Evolutionary conservation across 2,888 invertebrate genomes (phyloP).

Genomic region (Drosophila merina): DNA sequence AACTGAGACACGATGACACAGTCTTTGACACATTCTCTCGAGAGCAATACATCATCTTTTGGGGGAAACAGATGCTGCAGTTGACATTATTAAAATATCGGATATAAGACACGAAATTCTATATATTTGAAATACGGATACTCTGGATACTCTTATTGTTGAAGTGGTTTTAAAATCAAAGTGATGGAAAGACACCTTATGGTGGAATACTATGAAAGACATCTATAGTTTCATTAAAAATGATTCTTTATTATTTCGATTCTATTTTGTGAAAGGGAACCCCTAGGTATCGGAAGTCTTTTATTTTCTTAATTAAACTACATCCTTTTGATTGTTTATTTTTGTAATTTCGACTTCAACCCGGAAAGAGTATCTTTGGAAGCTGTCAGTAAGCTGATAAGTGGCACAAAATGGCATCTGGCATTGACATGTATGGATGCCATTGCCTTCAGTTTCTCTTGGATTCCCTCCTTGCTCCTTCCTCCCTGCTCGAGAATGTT

Average conservation of each 20-base stretch:
- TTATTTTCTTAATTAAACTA: background rate
- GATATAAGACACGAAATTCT: background rate
- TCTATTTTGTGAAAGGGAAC: too few species aligned
- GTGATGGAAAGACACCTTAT: too few species aligned
- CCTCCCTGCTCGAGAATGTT: slow-evolving; percentile 6
- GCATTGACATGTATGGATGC: slow-evolving; percentile 52
- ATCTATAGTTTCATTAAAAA: too few species aligned
- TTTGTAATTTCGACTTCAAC: background rate
- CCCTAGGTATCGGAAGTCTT: too few species aligned
- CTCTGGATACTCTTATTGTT: background rate
- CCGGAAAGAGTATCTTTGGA: slow-evolving; percentile 27
- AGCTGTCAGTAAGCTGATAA: slow-evolving; percentile 47
- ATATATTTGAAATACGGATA: background rate
- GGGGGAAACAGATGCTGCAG: slow-evolving; percentile 38
- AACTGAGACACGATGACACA: slow-evolving; percentile 30
- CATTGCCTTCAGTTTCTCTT: slow-evolving; percentile 11
- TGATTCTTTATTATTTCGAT: too few species aligned
- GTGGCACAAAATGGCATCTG: slow-evolving; percentile 51
- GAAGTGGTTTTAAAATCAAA: background rate
- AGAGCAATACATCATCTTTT: slow-evolving; percentile 29
- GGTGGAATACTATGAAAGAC: too few species aligned
- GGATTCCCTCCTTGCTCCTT: background rate
- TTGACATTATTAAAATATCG: slow-evolving; percentile 23
- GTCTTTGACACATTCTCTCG: slow-evolving; percentile 24
- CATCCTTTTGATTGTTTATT: background rate